Conservation (phyloP, 1,140 invertebrate genomes). For the Aporrectodea caliginosa region DNA sequence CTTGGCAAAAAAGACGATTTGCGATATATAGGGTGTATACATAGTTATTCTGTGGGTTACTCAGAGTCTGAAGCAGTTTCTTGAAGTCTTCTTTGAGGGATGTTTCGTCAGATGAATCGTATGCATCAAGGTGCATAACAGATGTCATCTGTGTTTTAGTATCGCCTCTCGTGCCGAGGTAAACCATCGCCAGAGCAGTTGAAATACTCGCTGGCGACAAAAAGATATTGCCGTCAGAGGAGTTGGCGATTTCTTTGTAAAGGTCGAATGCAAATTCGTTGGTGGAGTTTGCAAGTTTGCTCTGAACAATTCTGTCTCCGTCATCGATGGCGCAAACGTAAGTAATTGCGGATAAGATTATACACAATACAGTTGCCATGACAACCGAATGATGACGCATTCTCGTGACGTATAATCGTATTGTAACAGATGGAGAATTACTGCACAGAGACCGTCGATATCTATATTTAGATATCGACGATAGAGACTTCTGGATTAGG, state of each 20-base stretch:
- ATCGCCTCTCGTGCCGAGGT: conserved; percentile 68
- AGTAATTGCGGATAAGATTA: too few species aligned
- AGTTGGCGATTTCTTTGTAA: conserved; percentile 48
- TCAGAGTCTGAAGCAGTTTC: background rate
- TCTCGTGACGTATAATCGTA: too few species aligned
- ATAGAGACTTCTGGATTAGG: too few species aligned
- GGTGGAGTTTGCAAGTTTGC: conserved; percentile 35
- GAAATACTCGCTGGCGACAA: conserved; percentile 84
- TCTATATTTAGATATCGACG: too few species aligned
- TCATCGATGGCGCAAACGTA: too few species aligned
- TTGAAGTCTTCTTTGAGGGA: background rate
- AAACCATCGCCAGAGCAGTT: conserved; percentile 71
- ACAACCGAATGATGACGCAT: too few species aligned
- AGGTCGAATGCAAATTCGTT: conserved; percentile 50
- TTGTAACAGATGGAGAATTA: too few species aligned
- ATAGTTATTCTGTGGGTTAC: background rate
- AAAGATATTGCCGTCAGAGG: conserved; percentile 65
- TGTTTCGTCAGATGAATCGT: too few species aligned
- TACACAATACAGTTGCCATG: too few species aligned
- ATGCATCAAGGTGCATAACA: conserved; percentile 17
- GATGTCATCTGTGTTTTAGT: conserved; percentile 60
- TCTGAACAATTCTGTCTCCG: too few species aligned
- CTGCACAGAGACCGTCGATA: too few species aligned
- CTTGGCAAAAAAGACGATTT: conserved; percentile 70
- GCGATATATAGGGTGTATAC: conserved; percentile 72